Base-by-base conservation (phyloP, 1,140 invertebrate genomes). In the Hirudo medicinalis region DNA sequence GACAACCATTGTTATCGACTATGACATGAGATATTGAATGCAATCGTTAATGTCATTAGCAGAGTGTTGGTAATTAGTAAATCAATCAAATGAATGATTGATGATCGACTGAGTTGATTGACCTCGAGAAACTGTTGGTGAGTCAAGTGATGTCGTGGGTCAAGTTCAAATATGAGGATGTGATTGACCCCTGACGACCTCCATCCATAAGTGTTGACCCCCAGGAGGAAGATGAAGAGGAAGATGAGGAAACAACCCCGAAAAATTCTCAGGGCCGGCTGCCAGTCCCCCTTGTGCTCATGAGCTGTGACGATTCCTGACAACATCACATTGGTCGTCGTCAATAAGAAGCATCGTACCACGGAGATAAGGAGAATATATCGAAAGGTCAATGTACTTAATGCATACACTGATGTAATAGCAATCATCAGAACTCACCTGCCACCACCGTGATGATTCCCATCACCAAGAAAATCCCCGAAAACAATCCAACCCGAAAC, bases 171-270 rank as follows among this genome's bases (percentile, higher is more conserved):
- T 76, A 99, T 99, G 0, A 99, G 86, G 0, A 99, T 96, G 82
- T 99, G 96, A 85, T 99, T 99, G 5, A 99, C 95, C 15, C 96
- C 95, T 0, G 94, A 95, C 5, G 91, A 92, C 75, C 94, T 85
- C 95, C 95, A 99, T n/a, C 94, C 94, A 81, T 97, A 97, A 67
- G 87, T 94, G 79, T 99, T 99, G 20, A 98, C 88, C 25, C 95
- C 95, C 79, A 97, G 92, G 1, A 98, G 82, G 79, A 97, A 97
- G 74, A 98, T 86, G 80, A 95, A 94, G 76, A 96, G 86, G 70
- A 97, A 90, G 49, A 98, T 84, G 0, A 98, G 86, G 72, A 98
- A 86, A 5, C 94, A 91, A 0, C 69, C 69, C 54, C 96, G 85
- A 80, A 97, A 99, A 13, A 99, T 80, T 11, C 80, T 74, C 49